Evolutionary conservation across 2,888 invertebrate species (phyloP).

Genomic region (Tetranychus piercei): DNA sequence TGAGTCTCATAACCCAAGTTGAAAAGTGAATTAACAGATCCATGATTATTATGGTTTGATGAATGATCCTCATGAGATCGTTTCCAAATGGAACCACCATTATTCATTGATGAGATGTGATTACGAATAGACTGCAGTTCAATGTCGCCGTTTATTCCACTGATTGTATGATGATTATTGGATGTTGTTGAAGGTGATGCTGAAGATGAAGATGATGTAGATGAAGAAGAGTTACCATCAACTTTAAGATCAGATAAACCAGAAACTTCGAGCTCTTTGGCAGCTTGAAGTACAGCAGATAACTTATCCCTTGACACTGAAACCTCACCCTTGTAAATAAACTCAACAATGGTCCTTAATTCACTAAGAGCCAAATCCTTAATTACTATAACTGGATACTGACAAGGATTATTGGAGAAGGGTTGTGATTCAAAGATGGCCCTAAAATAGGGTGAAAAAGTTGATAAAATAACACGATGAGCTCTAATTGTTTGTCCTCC

Average conservation of each 20-base stretch:
- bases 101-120: neutral
- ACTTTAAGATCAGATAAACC: conserved; percentile 14
- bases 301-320: conserved; percentile 13
- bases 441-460: conserved; percentile 13
- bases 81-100: neutral
- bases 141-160: neutral
- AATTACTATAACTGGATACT: conserved; percentile 17
- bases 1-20: no score
- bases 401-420: conserved; percentile 14
- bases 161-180: neutral
- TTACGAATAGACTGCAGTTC: neutral
- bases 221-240: neutral
- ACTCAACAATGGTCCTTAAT: conserved; percentile 14
- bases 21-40: neutral
- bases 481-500: conserved; percentile 16
- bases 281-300: conserved; percentile 11
- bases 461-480: conserved; percentile 12
- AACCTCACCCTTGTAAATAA: conserved; percentile 16
- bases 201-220: no score
- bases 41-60: neutral
- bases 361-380: conserved; percentile 9
- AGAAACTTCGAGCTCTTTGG: conserved; percentile 13
- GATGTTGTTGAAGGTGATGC: no score
- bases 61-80: neutral
- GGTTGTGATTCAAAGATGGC: conserved; percentile 15